Base-by-base conservation (phyloP, 1,140 invertebrate genomes). In the Heliconius melpomene region DNA sequence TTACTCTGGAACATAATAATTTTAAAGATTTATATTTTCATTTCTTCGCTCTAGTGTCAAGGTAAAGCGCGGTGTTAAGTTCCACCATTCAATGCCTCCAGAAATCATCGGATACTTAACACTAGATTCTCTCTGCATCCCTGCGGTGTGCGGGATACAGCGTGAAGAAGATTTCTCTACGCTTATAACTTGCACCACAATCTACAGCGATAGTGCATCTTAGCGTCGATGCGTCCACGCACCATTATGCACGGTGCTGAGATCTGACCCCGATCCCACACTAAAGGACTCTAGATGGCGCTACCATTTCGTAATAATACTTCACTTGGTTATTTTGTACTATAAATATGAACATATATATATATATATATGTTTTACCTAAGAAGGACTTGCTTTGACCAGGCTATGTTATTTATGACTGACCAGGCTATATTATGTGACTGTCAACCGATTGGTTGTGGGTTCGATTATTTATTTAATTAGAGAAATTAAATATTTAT, bases 191-290 rank as follows among this genome's bases (percentile, higher is more conserved):
- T 36, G 52, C 23, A 74, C 72, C 29, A 75, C 16, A 60, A 3
- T 3, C 26, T 50, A 76, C 23, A 79, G 36, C 77, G 72, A 50
- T 40, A 79, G 72, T 78, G 71, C 77, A 71, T 46, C 71, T 60
- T 52, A 73, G 38, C 74, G 66, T 32, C 78, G 72, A 66, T 79
- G 78, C 73, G 78, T 74, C 73, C 74, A 73, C 23, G 78, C 72
- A 79, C 23, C 73, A 78, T 72, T 78, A 72, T 72, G 46, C 70
- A 46, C 73, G 72, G 32, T 36, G 50, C 50, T 66, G 40, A 38
- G 70, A 72, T 54, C 76, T 78, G 78, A 70, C 78, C 78, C 72
- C 78, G 73, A 79, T 79, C 78, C 72, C 72, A 79, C 78, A 79
- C 57, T 74, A 54, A 74, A 75, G 57, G 40, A 40, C 50, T 74